Base-by-base conservation (phyloP, 2,888 invertebrate genomes). In the Brassicogethes aeneus region DNA sequence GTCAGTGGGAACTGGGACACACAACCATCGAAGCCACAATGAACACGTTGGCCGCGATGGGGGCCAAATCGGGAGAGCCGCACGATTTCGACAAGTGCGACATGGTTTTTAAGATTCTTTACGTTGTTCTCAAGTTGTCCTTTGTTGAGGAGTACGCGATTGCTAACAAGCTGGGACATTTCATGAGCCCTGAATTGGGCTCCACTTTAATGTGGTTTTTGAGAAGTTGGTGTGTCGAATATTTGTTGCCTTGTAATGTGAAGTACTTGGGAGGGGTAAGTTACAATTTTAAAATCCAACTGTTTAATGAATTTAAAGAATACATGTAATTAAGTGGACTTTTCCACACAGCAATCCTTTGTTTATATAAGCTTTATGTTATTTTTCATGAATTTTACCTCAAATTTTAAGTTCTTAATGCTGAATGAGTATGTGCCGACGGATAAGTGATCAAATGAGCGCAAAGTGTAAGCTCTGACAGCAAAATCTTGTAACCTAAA, bases 121-220 rank as follows among this genome's bases (percentile, higher is more conserved):
- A 81, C 2, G 76, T 80, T 50, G 75, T 89, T 3, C 75, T 90
- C 43, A 76, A 82, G 34, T 69, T 90, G 38, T 83, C 84, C 61
- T 78, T 82, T 37, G 79, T 87, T 53, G 86, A 90, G 61, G 80
- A 79, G 47, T 80, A 79, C 44, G 77, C 80, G 1, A 69, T 83
- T 15, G 77, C 80, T 43, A 81, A 81, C 0, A 82, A 81, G 42
- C 69, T 85, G 44, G 70, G 72, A 1, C 73, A 73, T 47, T 71
- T 79, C 46, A 74, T 89, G 52, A 89, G 89, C 61, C 89, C 89
- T 0, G 86, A 88, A 64, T 76, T 90, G 2, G 81, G 82, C 1
- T 79, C 80, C 33, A 82, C 83, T 0, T 70, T 83, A 34, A 80
- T 85, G 51, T 90, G 88, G 87, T 82, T 87, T 56, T 69, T 91